A percentile compares a stretch with the other conserved stretches of the same genome.
phyloP scores from a whole-genome alignment of 1,140 invertebrate genomes.

The Eupeodes corollae region DNA sequence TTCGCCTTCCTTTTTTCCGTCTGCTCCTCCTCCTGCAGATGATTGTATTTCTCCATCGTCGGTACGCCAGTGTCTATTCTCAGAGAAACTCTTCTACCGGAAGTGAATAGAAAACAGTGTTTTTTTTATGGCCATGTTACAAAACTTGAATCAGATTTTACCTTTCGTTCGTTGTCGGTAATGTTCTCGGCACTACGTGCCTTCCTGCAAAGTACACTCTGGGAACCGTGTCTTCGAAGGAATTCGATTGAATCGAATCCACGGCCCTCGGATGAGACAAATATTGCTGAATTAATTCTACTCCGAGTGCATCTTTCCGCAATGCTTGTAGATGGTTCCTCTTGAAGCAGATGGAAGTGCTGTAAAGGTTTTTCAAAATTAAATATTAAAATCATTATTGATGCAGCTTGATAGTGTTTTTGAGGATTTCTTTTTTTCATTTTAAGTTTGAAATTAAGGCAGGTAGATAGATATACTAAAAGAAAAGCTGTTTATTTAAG shows the following conservation, averaged over 20 bases:
- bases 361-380: slow-evolving; percentile 35
- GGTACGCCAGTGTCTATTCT: slow-evolving; percentile 27
- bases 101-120: background rate
- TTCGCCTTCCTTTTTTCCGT: slow-evolving; percentile 1
- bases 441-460: no score
- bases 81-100: slow-evolving; percentile 25
- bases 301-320: slow-evolving; percentile 48
- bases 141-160: slow-evolving; percentile 4
- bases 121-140: background rate
- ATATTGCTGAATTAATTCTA: slow-evolving; percentile 65
- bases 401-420: no score
- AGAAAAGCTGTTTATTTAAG: no score
- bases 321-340: slow-evolving; percentile 35
- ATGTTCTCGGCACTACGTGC: slow-evolving; percentile 61
- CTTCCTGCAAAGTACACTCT: slow-evolving; percentile 62
- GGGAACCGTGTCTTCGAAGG: slow-evolving; percentile 61
- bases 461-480: no score
- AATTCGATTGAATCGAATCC: slow-evolving; percentile 66
- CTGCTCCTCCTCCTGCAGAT: background rate
- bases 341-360: slow-evolving; percentile 49
- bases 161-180: slow-evolving; percentile 37
- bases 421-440: no score
- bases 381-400: background rate
- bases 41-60: slow-evolving; percentile 26
- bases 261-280: slow-evolving; percentile 56